Evolutionary conservation across 2,888 invertebrate species (phyloP), one percentile per base, ranked within the genome.

Genomic region (Tubiluchus corallicola): DNA sequence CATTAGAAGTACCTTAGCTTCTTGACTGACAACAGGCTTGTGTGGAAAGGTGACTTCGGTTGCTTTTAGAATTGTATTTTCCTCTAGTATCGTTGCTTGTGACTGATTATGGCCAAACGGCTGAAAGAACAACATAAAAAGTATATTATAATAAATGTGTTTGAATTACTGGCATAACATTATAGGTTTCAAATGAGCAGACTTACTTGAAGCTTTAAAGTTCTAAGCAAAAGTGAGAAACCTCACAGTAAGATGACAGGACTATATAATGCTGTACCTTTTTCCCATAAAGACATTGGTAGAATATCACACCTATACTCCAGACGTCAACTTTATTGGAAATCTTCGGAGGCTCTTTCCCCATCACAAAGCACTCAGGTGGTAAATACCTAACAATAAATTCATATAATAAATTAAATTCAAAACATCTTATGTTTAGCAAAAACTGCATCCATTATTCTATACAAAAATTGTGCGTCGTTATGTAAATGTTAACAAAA

Each of bases 311-410:
- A 58, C 98, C 98, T 50, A 98, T 94, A 62, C 92, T 94, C 98
- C 98, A 99, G 47, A 99, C 98, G 69, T 99, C 98, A 57, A 99
- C 98, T 74, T 98, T 99, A 59, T 94, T 92, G 63, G 92, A 96
- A 68, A 99, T 99, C 77, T 98, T 99, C 62, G 98, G 98, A 62
- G 98, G 96, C 72, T 85, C 90, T 70, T 94, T 94, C 53, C 96
- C 94, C 57, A 96, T 90, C 56, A 96, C 90, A 71, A 98, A 98
- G 72, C 98, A 98, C 66, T 99, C 98, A 19, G 98, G 98, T 51
- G 98, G 98, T 60, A 99, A 75, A 71, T 98, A 98, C 92, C 92
- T 92, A 49, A 2, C 5, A 39, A n/a, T 4, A 41, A 42, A n/a
- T n/a, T n/a, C n/a, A n/a, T n/a, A n/a, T n/a, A n/a, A n/a, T n/a